Conservation (phyloP, 2,888 invertebrate genomes). For the Oscheius sp. region DNA sequence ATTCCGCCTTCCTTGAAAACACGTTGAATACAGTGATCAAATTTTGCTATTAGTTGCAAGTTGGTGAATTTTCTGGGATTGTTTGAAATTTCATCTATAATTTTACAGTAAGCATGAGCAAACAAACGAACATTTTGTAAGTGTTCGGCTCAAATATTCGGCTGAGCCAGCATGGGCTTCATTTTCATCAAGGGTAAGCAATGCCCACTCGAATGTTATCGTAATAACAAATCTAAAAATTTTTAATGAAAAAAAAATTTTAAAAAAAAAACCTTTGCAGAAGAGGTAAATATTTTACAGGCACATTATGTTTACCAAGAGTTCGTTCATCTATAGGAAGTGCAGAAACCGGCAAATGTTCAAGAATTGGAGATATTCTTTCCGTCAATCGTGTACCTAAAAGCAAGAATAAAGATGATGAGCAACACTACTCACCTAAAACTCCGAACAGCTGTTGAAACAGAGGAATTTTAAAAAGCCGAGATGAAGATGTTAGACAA, state of each 20-base stretch:
- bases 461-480: background rate
- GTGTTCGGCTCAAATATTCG: constrained; percentile 45
- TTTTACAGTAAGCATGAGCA: background rate
- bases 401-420: too few relatives aligned
- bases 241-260: background rate
- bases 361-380: background rate
- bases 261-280: background rate
- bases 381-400: background rate
- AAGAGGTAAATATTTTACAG: background rate
- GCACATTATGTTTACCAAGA: background rate
- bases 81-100: constrained; percentile 51
- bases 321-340: constrained; percentile 19
- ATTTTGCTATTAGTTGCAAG: constrained; percentile 38
- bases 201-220: constrained; percentile 47
- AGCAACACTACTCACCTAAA: background rate
- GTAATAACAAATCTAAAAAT: constrained; percentile 35
- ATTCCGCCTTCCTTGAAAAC: background rate
- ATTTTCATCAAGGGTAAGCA: constrained; percentile 32
- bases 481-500: background rate
- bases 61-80: constrained; percentile 38
- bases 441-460: background rate
- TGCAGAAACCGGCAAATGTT: background rate
- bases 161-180: constrained; percentile 41
- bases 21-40: constrained; percentile 38
- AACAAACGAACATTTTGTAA: constrained; percentile 46